These are phyloP conservation scores for Sesamia nonagrioides DNA, from an alignment of 1,140 invertebrate species.

Conservation along the genomic window DNA sequence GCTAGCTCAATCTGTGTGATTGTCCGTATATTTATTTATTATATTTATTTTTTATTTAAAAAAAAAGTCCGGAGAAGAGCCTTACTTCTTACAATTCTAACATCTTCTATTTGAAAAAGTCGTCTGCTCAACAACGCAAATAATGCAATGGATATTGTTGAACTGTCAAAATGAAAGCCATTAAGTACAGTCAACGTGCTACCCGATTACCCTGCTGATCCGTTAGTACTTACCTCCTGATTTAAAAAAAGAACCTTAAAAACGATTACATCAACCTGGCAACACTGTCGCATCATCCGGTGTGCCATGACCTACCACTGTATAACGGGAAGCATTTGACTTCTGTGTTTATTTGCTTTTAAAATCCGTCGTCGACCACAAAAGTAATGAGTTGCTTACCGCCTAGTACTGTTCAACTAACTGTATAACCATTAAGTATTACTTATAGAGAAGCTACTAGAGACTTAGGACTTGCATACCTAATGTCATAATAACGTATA, in stretches of 20 bases:
- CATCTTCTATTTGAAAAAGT: no score
- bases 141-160: no score
- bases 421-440: constrained; percentile 28
- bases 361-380: constrained; percentile 24
- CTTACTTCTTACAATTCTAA: no score
- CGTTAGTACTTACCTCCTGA: no score
- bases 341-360: constrained; percentile 58
- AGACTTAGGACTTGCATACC: background rate
- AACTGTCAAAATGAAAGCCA: no score
- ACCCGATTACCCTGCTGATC: no score
- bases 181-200: no score
- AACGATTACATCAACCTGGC: background rate
- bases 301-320: constrained; percentile 70
- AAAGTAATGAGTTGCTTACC: constrained; percentile 42
- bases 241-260: background rate
- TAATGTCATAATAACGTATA: background rate
- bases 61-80: no score
- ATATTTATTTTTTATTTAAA: no score
- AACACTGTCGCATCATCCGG: constrained; percentile 27
- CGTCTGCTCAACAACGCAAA: no score
- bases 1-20: no score
- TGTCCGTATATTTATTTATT: no score
- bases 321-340: constrained; percentile 76
- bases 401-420: constrained; percentile 24
- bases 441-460: constrained; percentile 11